Base-by-base conservation (phyloP, 1,140 invertebrate genomes). In the Aplysia californica region DNA sequence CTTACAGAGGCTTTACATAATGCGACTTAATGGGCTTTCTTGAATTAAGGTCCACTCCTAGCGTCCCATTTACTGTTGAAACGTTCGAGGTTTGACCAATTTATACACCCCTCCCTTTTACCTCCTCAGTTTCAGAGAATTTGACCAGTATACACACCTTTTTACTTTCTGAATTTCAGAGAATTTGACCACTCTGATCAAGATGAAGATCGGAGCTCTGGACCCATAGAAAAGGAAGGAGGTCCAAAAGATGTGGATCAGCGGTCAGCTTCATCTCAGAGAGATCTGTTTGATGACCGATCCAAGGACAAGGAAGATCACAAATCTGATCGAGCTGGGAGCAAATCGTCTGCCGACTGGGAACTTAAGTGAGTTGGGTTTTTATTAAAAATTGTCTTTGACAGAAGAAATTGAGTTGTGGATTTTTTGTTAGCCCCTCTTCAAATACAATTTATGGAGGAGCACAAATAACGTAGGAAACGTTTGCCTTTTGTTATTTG, bases 271-370 rank as follows among this genome's bases (percentile, higher is more conserved):
- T 29, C 68, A 21, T 31, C 61, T 36, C 56, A 56, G 35, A 71
- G 68, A 73, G 77, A 78, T 4, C 80, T 79, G 21, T 72, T 76
- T 41, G 78, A 77, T 36, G 80, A 77, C 41, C 55, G 35, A 29
- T 69, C 69, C 15, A 73, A 39, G 41, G 91, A 92, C 68, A 91
- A 92, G 10, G 84, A 38, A 69, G 70, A 77, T 77, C 82, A 88
- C 26, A 86, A 83, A 75, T 72, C 81, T 39, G 80, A 80, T 21
- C 18, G 65, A 3, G 64, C 71, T 4, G 70, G 75, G 29, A 36
- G 82, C 56, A 83, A 80, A 80, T 80, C 77, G 50, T 55, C 72
- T 50, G 31, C 70, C 23, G 82, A 81, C 21, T 66, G 72, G 72
- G 72, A 75, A 2, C 23, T 50, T 18, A 77, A 70, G 76, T 82